Conservation (phyloP, 2,113 vertebrate genomes). For the Cathartes aura region DNA sequence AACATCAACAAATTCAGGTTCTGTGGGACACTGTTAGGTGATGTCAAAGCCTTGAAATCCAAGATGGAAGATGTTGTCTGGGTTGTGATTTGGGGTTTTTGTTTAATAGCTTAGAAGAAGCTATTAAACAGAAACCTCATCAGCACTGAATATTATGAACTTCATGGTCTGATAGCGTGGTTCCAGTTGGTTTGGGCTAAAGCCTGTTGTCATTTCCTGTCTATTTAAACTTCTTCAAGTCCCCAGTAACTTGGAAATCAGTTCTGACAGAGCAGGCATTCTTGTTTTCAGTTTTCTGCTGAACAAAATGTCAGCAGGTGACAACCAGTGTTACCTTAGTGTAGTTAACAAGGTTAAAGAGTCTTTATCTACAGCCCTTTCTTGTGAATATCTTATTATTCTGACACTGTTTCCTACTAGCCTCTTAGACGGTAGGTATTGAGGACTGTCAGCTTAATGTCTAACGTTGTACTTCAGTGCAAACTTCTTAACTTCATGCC, state of each 20-base stretch:
- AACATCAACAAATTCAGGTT: neutral
- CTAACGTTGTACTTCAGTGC: neutral
- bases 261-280: neutral
- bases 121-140: neutral
- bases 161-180: neutral
- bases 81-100: neutral
- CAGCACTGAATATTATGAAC: neutral
- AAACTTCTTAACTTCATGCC: neutral
- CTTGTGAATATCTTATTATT: neutral
- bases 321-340: neutral
- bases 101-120: neutral
- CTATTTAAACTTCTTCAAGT: neutral
- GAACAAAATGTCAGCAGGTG: constrained; percentile 21
- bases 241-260: neutral
- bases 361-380: neutral
- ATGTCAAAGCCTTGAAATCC: neutral
- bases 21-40: neutral
- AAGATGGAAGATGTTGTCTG: neutral
- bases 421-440: neutral
- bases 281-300: neutral
- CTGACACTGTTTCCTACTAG: neutral
- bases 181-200: neutral
- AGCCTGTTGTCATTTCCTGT: neutral
- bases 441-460: neutral
- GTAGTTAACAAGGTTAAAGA: neutral